Evolutionary conservation across 2,888 invertebrate species (phyloP), one percentile per base, ranked within the genome.

Genomic region (Xestia c-nigrum): DNA sequence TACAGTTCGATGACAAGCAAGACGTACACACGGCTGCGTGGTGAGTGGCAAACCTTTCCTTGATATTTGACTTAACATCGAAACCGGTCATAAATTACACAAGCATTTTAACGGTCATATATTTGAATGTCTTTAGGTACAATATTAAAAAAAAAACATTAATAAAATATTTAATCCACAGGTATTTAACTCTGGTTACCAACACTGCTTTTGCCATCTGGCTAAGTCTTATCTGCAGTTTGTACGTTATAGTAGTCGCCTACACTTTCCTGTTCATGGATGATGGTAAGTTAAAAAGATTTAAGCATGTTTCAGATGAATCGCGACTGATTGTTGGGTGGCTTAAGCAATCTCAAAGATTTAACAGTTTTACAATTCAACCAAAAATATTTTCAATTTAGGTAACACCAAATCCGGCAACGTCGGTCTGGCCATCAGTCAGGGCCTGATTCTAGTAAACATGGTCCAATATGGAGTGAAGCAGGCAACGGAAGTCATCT

Each of bases 391-490:
- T 80, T 3, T 63, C 2, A 12, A 63, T 19, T n/a, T 73, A 97
- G 97, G 95, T 47, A 90, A 92, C 59, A 97, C 97, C 3, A 94
- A 95, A 80, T 97, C 98, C 14, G 98, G 98, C 0, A 97, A 98
- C 89, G 98, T 98, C 1, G 98, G 98, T 3, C 93, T 98, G 66
- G 98, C 98, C 0, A 97, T 98, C 82, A 98, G 98, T 24, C 98
- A 98, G 87, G 97, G 98, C 77, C 93, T 98, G 67, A 97, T 98
- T 86, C 91, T 98, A 80, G 98, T 98, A 69, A 98, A 98, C 80
- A 98, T 98, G 98, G 97, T 98, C 76, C 98, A 98, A 91, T 97
- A 98, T 94, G 98, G 98, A n/a, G 97, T 98, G 78, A 97, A 98
- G 77, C 98, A 98, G 92, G 97, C 98, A 40, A 98, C 98, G 0